Evolutionary conservation across 2,888 invertebrate species (phyloP).

Genomic region (Anoncus sp.): DNA sequence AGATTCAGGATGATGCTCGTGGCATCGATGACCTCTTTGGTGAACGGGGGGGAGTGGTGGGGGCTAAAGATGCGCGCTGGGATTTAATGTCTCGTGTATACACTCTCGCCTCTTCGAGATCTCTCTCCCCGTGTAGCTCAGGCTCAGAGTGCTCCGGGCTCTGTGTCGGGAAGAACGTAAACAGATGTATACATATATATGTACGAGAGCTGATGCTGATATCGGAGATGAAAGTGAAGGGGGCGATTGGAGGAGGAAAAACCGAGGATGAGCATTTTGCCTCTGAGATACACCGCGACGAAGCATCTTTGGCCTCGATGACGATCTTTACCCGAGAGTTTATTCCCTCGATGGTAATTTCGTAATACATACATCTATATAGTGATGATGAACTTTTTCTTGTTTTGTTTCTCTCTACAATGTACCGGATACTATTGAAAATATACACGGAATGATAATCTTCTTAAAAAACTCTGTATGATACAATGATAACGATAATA

Average conservation of each 20-base stretch:
- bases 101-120: neutral
- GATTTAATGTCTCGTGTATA: constrained; percentile 44
- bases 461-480: constrained; percentile 15
- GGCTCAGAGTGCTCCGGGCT: constrained; percentile 4
- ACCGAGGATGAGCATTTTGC: constrained; percentile 50
- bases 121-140: neutral
- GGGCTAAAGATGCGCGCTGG: constrained; percentile 32
- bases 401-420: too few relatives aligned
- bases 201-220: constrained; percentile 60
- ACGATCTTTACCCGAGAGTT: constrained; percentile 39
- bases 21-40: constrained; percentile 53
- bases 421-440: neutral
- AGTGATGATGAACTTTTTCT: too few relatives aligned
- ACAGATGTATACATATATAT: neutral
- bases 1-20: constrained; percentile 35
- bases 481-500: constrained; percentile 1
- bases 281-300: constrained; percentile 39
- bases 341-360: constrained; percentile 22
- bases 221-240: constrained; percentile 73
- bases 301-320: constrained; percentile 49
- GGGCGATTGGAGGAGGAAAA: constrained; percentile 52
- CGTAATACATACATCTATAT: too few relatives aligned
- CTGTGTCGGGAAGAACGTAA: constrained; percentile 11
- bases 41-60: constrained; percentile 13
- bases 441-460: constrained; percentile 30